Percentiles rank a stretch among this genome's conserved stretches.
Conservation (phyloP, 1,140 invertebrate genomes). For the Trichoplusia ni region DNA sequence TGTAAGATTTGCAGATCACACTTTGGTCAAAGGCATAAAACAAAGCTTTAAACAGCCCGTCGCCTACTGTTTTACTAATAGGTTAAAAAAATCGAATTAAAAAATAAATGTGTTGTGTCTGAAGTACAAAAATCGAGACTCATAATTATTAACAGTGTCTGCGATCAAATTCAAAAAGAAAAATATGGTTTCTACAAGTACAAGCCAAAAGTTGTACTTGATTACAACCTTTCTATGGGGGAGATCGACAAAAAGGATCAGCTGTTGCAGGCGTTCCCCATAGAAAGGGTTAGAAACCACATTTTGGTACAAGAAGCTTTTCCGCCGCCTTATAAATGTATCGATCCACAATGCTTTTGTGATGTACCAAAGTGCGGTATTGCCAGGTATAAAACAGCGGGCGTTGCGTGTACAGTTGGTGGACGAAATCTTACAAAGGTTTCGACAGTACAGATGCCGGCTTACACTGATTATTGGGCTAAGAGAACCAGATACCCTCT, state of each 20-base stretch:
- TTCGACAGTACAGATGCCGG: too few relatives aligned
- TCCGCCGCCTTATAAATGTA: too few relatives aligned
- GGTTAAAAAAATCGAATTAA: too few relatives aligned
- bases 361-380: too few relatives aligned
- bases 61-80: too few relatives aligned
- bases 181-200: conserved; percentile 23
- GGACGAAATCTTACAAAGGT: background rate
- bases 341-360: too few relatives aligned
- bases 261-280: conserved; percentile 20
- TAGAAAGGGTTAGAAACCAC: conserved; percentile 19
- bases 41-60: too few relatives aligned
- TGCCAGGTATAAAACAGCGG: background rate
- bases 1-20: conserved; percentile 21
- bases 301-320: too few relatives aligned
- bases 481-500: too few relatives aligned
- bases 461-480: too few relatives aligned
- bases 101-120: background rate
- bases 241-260: conserved; percentile 34
- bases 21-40: too few relatives aligned
- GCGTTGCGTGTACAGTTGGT: background rate
- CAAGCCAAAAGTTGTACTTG: conserved; percentile 28
- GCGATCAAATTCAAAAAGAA: conserved; percentile 38
- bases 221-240: conserved; percentile 33
- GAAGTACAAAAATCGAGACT: conserved; percentile 28
- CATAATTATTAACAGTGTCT: conserved; percentile 27